phyloP scores from a whole-genome alignment of 2,113 vertebrate species.

The Porphyrio hochstetteri region DNA sequence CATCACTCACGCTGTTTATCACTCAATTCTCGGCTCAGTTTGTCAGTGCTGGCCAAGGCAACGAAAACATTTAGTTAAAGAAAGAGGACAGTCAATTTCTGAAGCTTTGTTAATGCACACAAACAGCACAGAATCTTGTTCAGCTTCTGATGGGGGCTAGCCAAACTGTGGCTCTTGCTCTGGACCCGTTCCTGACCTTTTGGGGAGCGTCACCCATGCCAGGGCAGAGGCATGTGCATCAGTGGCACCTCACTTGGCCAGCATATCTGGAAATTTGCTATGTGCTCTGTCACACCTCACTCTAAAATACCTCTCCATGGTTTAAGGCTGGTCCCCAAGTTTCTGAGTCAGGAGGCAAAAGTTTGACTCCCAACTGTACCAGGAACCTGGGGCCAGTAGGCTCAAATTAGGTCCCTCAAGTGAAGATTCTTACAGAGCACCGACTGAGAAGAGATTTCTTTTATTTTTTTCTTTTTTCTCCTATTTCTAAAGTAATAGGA shows the following conservation, averaged over 20 bases:
- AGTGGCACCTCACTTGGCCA: rapidly evolving
- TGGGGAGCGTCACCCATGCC: not conserved
- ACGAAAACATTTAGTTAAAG: constrained; percentile 4
- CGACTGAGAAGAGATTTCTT: not conserved
- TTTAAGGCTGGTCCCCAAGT: rapidly evolving
- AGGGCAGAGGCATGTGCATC: rapidly evolving
- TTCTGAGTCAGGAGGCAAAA: not conserved
- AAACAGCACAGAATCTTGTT: not conserved
- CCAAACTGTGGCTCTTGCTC: not conserved
- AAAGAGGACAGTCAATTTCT: not conserved
- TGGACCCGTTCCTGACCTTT: not conserved
- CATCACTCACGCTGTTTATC: constrained; percentile 44
- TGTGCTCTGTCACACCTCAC: not conserved
- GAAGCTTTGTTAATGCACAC: not conserved
- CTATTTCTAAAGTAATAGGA: not conserved
- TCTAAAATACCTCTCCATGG: not conserved
- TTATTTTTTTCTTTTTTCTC: not conserved
- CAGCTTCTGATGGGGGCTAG: not conserved
- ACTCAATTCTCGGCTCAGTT: not conserved
- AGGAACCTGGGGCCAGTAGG: not conserved
- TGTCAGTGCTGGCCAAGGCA: constrained; percentile 18
- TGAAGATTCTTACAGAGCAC: not conserved
- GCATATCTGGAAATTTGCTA: not conserved
- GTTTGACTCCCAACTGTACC: not conserved
- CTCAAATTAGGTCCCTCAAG: not conserved